Evolutionary conservation across 1,140 invertebrate species (phyloP), one percentile per base, ranked within the genome.

Genomic region (Vollenhovia emeryi): DNA sequence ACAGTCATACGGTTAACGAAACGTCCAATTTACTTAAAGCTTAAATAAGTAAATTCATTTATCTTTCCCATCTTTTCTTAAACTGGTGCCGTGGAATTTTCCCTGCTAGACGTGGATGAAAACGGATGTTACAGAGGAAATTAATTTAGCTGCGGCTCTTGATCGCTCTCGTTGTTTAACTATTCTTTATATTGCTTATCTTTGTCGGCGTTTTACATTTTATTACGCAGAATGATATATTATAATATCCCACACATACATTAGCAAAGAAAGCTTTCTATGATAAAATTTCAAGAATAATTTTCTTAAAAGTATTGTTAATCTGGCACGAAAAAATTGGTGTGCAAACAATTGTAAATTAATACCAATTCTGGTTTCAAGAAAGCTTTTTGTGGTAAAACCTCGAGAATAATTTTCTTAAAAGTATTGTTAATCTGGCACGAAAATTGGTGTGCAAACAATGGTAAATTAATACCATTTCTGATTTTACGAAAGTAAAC

Each of bases 21-120:
- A 18, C 8, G 62, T 13, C 45, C 24, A 68, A 79, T 66, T 79
- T 68, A 48, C 33, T 79, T 40, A 52, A 79, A 48, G 27, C 59
- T 79, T 79, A 79, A 69, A 79, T 52, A 79, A 33, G 33, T 48
- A 78, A 78, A 78, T 60, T 62, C 74, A 43, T 79, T 68, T 55
- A 27, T 79, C 62, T 79, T 79, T 79, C 45, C 43, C 21, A 40
- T 18, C 30, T 79, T 43, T 62, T 68, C 33, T 40, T 79, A 68
- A 68, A 79, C 30, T 50, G 5, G 33, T 33, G 30, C 21, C 1
- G 30, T 36, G 33, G 33, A 57, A 52, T 69, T 40, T 48, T 60
- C 36, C n/a, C 52, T 52, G 8, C 24, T 52, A 68, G 15, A 27
- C 36, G 36, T 60, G 60, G 36, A 68, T 21, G 33, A 33, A 40